These are phyloP conservation scores for Petrolisthes cinctipes DNA, from an alignment of 2,888 invertebrate species.

Conservation along the genomic window DNA sequence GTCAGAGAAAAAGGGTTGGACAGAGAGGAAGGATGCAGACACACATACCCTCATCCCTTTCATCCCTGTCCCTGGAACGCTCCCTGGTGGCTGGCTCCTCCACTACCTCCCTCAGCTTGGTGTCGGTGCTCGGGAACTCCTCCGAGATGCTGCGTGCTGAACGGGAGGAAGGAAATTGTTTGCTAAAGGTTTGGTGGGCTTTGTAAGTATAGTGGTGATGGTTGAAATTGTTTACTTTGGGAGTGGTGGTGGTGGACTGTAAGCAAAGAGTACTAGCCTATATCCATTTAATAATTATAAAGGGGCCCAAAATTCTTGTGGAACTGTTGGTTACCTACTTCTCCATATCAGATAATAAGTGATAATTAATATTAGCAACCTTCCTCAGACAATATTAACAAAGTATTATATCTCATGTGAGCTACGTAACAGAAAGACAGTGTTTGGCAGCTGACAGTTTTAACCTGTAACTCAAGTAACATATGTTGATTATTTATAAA, in stretches of 20 bases:
- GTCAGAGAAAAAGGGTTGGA: not conserved
- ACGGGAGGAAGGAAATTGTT: not conserved
- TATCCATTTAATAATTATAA: no score
- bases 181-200: not conserved
- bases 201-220: constrained; percentile 2
- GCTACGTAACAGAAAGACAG: no score
- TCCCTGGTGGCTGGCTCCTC: constrained; percentile 72
- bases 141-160: constrained; percentile 87
- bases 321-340: no score
- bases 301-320: no score
- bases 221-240: not conserved
- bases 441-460: no score
- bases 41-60: constrained; percentile 23
- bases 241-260: not conserved
- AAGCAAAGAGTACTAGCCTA: not conserved
- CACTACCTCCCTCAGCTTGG: constrained; percentile 71
- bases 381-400: no score
- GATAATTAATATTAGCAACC: no score
- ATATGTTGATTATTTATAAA: no score
- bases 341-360: no score
- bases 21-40: not conserved
- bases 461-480: no score
- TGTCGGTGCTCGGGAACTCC: constrained; percentile 93
- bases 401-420: no score
- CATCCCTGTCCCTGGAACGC: constrained; percentile 31